Evolutionary conservation across 2,888 invertebrate genomes (phyloP).

Genomic region (Cephalotes varians): DNA sequence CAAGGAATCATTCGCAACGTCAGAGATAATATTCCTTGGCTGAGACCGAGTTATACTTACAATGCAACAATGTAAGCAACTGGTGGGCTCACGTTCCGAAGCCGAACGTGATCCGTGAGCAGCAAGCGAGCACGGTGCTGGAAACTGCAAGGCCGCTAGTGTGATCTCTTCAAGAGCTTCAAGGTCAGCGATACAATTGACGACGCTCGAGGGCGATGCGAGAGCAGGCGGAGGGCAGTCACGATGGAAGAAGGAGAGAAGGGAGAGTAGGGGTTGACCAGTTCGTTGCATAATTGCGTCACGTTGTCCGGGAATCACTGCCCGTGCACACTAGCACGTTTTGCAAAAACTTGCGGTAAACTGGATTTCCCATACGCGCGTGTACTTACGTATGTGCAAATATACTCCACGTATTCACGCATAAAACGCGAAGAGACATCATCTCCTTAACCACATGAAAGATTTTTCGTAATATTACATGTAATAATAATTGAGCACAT

Average conservation of each 20-base stretch:
- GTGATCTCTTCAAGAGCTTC: slow-evolving; percentile 66
- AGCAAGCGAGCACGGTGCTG: slow-evolving; percentile 8
- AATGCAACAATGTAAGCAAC: slow-evolving; percentile 37
- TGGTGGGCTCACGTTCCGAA: slow-evolving; percentile 47
- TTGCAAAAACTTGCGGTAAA: slow-evolving; percentile 69
- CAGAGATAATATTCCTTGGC: slow-evolving; percentile 6
- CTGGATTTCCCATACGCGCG: slow-evolving; percentile 70
- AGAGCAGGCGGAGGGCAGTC: slow-evolving; percentile 1
- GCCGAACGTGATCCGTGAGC: slow-evolving; percentile 64
- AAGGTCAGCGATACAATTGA: slow-evolving; percentile 74
- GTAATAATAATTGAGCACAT: slow-evolving; percentile 30
- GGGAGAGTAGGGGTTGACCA: slow-evolving; percentile 36
- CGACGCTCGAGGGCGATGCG: slow-evolving; percentile 17
- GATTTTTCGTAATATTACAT: slow-evolving; percentile 9
- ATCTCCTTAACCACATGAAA: slow-evolving; percentile 10
- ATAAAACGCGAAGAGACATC: slow-evolving; percentile 42
- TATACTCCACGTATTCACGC: slow-evolving; percentile 24
- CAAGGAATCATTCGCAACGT: neutral
- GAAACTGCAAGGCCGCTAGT: slow-evolving; percentile 68
- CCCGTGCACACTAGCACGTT: slow-evolving; percentile 59
- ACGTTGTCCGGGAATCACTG: slow-evolving; percentile 75
- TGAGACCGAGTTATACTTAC: slow-evolving; percentile 12
- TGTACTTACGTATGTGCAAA: slow-evolving; percentile 8
- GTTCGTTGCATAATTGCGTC: slow-evolving; percentile 76
- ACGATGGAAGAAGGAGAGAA: neutral